A percentile compares a stretch with the other conserved stretches of the same genome.
These are phyloP conservation scores for Mystacornis crossleyi DNA, from an alignment of 2,113 vertebrate species.

Conservation along the genomic window DNA sequence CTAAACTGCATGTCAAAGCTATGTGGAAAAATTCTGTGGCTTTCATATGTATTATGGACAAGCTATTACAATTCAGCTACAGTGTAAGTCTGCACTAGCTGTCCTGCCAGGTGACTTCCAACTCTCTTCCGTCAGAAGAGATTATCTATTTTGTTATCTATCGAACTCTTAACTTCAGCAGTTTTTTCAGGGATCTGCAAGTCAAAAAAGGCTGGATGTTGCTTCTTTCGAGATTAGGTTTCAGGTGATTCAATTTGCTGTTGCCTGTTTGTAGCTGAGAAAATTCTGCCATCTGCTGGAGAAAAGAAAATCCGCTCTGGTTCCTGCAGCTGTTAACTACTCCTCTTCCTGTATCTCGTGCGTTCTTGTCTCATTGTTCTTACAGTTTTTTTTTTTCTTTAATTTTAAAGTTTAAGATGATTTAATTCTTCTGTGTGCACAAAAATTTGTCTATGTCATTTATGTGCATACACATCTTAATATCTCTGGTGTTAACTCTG, in stretches of 20 bases:
- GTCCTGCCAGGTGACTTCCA: background rate
- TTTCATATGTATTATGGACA: fast-evolving
- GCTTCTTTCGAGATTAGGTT: background rate
- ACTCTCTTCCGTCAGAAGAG: background rate
- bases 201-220: background rate
- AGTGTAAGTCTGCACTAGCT: background rate
- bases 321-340: background rate
- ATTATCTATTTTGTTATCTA: background rate
- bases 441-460: background rate
- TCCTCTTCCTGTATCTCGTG: background rate
- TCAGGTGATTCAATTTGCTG: fast-evolving
- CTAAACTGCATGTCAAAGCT: background rate
- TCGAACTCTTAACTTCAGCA: background rate
- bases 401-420: background rate
- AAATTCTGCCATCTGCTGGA: constrained; percentile 58
- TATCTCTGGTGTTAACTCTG: background rate
- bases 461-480: background rate
- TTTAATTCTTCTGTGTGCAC: background rate
- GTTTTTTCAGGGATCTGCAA: background rate
- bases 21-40: background rate
- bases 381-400: background rate
- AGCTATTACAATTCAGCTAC: background rate
- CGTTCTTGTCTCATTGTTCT: background rate
- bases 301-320: background rate
- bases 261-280: background rate